phyloP scores from a whole-genome alignment of 2,797 vertebrate species.

The Propithecus deckenii region DNA sequence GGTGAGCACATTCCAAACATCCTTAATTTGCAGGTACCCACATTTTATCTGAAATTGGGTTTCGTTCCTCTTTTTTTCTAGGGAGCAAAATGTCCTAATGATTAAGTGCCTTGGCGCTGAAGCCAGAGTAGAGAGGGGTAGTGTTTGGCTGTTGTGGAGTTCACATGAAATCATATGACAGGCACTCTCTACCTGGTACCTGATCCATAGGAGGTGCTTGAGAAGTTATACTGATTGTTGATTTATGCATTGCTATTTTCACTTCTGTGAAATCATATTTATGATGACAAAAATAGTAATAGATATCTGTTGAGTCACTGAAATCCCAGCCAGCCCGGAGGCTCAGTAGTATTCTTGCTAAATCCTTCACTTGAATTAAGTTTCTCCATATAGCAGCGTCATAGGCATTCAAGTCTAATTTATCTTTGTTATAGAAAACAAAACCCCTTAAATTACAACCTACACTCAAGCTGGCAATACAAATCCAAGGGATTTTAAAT shows the following conservation, averaged over 20 bases:
- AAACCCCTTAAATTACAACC: background rate
- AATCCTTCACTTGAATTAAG: background rate
- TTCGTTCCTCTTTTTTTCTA: background rate
- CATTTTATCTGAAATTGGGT: background rate
- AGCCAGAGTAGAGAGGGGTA: background rate
- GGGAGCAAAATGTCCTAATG: background rate
- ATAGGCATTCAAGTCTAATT: background rate
- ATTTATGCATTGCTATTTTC: too few species aligned
- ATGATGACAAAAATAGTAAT: background rate
- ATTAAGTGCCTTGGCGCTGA: background rate
- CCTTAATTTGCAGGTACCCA: too few species aligned
- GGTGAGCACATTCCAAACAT: background rate
- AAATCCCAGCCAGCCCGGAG: background rate
- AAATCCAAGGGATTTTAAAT: background rate
- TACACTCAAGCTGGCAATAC: background rate
- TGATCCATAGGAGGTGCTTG: accelerated
- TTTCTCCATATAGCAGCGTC: background rate
- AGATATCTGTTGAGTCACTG: background rate
- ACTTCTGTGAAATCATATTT: background rate
- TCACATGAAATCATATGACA: background rate
- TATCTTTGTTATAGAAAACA: background rate
- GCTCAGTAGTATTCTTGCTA: background rate
- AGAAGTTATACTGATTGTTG: accelerated
- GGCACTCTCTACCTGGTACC: accelerated
- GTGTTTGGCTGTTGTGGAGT: background rate